Conservation (phyloP, 1,140 invertebrate genomes). For the Drosophila guanche region DNA sequence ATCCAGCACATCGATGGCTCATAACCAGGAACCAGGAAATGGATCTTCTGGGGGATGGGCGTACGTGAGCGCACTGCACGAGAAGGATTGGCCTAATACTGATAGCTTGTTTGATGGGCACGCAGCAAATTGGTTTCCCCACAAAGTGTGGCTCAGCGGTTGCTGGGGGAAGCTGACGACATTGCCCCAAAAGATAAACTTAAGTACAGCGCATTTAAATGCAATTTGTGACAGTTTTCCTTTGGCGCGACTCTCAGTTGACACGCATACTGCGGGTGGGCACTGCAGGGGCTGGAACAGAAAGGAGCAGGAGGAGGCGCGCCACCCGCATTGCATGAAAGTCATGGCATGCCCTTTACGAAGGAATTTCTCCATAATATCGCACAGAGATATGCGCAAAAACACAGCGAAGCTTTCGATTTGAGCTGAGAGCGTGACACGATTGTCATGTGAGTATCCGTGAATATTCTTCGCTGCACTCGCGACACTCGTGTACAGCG, state of each 20-base stretch:
- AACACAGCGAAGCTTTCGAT: not conserved
- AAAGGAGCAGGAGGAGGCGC: not conserved
- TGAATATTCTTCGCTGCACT: too few species aligned
- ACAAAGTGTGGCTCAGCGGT: slow-evolving; percentile 17
- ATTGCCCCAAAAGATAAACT: slow-evolving; percentile 53
- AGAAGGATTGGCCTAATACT: slow-evolving; percentile 11
- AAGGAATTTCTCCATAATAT: slow-evolving; percentile 61
- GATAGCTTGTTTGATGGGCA: slow-evolving; percentile 20
- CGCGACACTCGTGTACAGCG: slow-evolving; percentile 4
- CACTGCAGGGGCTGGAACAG: not conserved
- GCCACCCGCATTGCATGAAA: slow-evolving; percentile 29
- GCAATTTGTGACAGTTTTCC: slow-evolving; percentile 71
- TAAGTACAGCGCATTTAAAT: slow-evolving; percentile 68
- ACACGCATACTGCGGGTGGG: slow-evolving; percentile 43
- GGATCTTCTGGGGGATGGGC: slow-evolving; percentile 5
- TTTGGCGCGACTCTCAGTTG: slow-evolving; percentile 62
- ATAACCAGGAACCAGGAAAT: slow-evolving; percentile 14
- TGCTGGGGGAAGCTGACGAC: slow-evolving; percentile 10
- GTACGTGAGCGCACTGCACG: slow-evolving; percentile 31
- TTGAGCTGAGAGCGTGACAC: too few species aligned
- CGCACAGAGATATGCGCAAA: slow-evolving; percentile 21
- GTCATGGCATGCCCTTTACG: slow-evolving; percentile 42
- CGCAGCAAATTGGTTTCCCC: slow-evolving; percentile 41
- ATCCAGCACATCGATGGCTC: slow-evolving; percentile 7
- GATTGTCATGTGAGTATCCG: too few species aligned